Conservation (phyloP, 2,113 vertebrate genomes). For the Prochilodus magdalenae region DNA sequence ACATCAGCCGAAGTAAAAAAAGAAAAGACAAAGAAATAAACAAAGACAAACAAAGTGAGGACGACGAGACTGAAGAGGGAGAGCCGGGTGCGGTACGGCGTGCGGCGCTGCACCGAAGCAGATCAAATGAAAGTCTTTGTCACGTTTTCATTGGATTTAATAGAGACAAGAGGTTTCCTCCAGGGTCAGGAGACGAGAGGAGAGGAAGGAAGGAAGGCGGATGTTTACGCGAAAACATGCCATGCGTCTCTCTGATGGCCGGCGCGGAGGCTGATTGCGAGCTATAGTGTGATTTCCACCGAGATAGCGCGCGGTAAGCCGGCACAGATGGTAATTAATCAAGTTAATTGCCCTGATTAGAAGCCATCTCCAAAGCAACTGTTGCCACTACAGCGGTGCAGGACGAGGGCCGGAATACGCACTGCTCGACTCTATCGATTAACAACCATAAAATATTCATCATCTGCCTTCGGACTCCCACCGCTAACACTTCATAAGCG, state of each 20-base stretch:
- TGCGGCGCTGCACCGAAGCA: background rate
- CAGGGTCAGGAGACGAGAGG: background rate
- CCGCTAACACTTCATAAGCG: conserved; percentile 28
- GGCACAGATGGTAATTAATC: conserved; percentile 56
- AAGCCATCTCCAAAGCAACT: conserved; percentile 51
- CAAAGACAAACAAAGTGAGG: background rate
- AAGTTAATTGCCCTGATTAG: conserved; percentile 51
- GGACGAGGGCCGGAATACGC: conserved; percentile 10
- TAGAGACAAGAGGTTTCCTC: background rate
- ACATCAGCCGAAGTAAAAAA: background rate
- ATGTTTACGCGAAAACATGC: background rate
- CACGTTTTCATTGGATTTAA: background rate
- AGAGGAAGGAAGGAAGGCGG: background rate
- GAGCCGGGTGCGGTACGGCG: background rate
- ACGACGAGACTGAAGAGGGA: too few species aligned
- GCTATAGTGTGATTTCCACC: conserved; percentile 21
- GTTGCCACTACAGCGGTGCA: conserved; percentile 21
- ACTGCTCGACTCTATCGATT: conserved; percentile 46
- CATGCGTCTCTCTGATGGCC: background rate
- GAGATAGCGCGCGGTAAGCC: conserved; percentile 8
- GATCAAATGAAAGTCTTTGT: conserved; percentile 31
- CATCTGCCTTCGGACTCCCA: conserved; percentile 38
- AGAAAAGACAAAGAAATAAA: background rate
- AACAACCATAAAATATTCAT: conserved; percentile 54
- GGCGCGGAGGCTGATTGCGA: background rate